These are phyloP conservation scores for Stenurella melanura DNA, from an alignment of 2,888 invertebrate genomes.

Conservation along the genomic window DNA sequence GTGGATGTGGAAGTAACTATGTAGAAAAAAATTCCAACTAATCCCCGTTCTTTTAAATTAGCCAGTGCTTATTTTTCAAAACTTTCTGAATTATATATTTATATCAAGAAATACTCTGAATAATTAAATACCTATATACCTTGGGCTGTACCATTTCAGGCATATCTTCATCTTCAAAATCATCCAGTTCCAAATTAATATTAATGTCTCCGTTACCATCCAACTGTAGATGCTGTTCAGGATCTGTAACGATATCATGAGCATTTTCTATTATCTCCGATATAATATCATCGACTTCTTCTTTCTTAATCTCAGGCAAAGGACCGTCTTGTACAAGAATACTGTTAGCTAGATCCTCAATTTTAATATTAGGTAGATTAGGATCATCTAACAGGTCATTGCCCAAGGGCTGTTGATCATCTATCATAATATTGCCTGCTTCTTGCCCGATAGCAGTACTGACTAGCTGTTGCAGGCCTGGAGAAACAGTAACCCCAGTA, in stretches of 20 bases:
- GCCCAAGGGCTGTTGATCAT: constrained; percentile 53
- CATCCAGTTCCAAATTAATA: constrained; percentile 69
- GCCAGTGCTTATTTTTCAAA: no score
- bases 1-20: no score
- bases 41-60: no score
- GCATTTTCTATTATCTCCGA: constrained; percentile 76
- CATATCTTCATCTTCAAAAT: constrained; percentile 67
- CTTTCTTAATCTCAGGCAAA: constrained; percentile 75
- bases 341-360: constrained; percentile 73
- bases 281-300: constrained; percentile 76
- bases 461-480: constrained; percentile 75
- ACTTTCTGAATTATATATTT: no score
- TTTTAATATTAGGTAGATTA: constrained; percentile 69
- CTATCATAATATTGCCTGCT: constrained; percentile 31
- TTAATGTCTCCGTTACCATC: constrained; percentile 71
- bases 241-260: constrained; percentile 70
- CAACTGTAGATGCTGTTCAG: constrained; percentile 70
- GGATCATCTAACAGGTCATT: constrained; percentile 67
- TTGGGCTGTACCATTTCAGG: constrained; percentile 29
- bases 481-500: constrained; percentile 66
- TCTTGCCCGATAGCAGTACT: constrained; percentile 72
- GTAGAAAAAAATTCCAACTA: no score
- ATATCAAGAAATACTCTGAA: background rate
- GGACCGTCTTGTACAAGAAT: constrained; percentile 74
- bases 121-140: background rate